Base-by-base conservation (phyloP, 2,797 vertebrate species). In the Falco naumanni region DNA sequence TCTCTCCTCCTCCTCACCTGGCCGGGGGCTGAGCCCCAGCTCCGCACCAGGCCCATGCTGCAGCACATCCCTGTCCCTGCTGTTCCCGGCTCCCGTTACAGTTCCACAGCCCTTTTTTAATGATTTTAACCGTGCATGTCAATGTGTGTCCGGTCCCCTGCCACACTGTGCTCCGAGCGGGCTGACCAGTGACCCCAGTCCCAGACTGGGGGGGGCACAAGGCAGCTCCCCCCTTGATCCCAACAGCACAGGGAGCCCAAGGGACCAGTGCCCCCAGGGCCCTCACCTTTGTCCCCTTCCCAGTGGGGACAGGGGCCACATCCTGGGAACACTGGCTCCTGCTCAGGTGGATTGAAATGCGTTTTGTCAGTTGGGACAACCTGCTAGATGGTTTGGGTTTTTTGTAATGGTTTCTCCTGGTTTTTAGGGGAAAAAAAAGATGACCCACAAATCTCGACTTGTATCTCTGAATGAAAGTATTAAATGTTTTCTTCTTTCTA, bases 401-500 rank as follows among this genome's bases (percentile, higher is more conserved):
- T 92, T 88, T 24, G 25, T 89, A 85, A 61, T 51, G 63, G 69
- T 83, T 90, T 92, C 51, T 76, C 85, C 87, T 89, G 96, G 88
- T 77, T 90, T 97, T 65, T 59, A 82, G 89, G 90, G 84, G 51
- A 19, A 64, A 82, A 61, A 72, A 80, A 34, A 21, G 22, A 61
- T 0, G 10, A 48, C 92, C 92, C 95, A 18, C 54, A 57, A 41
- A 68, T 91, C 95, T 77, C 3, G 13, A 97, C 95, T 95, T 96
- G 94, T 97, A 97, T 95, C 96, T 93, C 95, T 84, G 88, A 96
- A 83, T 89, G 90, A 92, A 97, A 98, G 96, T 98, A 98, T 98
- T 98, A 98, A 98, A 98, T 94, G 96, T 97, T 91, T 96, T 95
- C 97, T 98, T 97, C 94, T 95, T 96, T 96, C 94, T 98, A 97